A percentile compares a stretch with the other conserved stretches of the same genome.
These are phyloP conservation scores for Orthonychiurus folsomi DNA, from an alignment of 2,888 invertebrate genomes.

Conservation along the genomic window DNA sequence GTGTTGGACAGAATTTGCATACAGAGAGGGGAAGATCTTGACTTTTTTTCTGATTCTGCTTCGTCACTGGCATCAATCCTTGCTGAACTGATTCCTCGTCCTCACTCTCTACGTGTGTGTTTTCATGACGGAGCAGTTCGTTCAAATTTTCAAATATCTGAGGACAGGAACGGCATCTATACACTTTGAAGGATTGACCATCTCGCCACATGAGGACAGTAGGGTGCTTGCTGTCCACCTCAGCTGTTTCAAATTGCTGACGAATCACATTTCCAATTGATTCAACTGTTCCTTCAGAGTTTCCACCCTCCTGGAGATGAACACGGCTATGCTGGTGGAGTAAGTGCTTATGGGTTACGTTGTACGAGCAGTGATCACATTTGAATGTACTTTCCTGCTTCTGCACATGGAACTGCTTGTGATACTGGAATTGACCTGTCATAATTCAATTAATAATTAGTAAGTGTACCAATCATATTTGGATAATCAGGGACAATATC, in stretches of 20 bases:
- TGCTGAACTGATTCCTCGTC: not conserved
- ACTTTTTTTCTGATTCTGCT: not conserved
- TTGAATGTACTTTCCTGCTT: slow-evolving; percentile 61
- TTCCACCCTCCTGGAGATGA: not conserved
- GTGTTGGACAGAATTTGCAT: slow-evolving; percentile 73
- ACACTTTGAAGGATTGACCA: not conserved
- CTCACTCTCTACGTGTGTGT: not conserved
- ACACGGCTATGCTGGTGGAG: slow-evolving; percentile 75
- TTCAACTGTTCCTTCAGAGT: not conserved
- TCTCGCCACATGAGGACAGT: not conserved
- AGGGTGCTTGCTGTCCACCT: too few relatives aligned
- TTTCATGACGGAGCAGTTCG: not conserved
- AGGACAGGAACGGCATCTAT: not conserved
- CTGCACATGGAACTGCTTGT: slow-evolving; percentile 70
- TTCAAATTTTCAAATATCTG: not conserved
- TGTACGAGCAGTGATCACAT: slow-evolving; percentile 57
- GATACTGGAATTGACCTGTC: slow-evolving; percentile 76
- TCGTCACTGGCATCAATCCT: not conserved
- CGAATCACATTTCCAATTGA: too few relatives aligned
- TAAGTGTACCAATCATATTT: too few relatives aligned
- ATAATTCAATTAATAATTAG: too few relatives aligned
- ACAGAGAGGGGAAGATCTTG: slow-evolving; percentile 49
- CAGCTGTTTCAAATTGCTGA: not conserved
- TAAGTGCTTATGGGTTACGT: slow-evolving; percentile 53
- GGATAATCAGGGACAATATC: too few relatives aligned